phyloP scores from a whole-genome alignment of 2,888 invertebrate genomes.

The Phragmatobia fuliginosa region DNA sequence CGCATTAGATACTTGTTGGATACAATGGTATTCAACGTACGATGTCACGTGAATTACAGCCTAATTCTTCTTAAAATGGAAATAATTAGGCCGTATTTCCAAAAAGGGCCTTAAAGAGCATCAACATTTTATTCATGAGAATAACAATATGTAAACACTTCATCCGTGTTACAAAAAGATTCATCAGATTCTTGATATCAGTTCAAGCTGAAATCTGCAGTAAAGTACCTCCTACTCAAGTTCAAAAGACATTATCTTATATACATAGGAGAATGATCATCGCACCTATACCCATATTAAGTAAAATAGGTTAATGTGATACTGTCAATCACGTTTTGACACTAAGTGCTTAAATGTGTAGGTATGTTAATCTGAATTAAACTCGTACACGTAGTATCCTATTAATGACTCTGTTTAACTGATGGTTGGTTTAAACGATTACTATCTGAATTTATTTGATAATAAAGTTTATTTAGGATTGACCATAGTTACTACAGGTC shows the following conservation, averaged over 20 bases:
- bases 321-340: conserved; percentile 1
- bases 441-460: background rate
- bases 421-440: background rate
- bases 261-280: background rate
- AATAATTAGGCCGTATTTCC: too few species aligned
- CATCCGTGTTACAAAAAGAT: background rate
- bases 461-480: background rate
- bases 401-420: background rate
- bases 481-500: too few species aligned
- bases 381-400: background rate
- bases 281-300: background rate
- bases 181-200: background rate
- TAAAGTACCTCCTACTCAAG: background rate
- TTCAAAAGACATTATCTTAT: background rate
- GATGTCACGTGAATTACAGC: too few species aligned
- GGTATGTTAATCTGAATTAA: background rate
- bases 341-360: background rate
- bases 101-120: too few species aligned
- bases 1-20: too few species aligned
- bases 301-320: background rate
- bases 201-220: background rate
- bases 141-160: background rate
- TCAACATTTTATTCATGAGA: background rate
- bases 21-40: too few species aligned
- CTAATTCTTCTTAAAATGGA: too few species aligned